Base-by-base conservation (phyloP, 2,888 invertebrate species). In the Sepiola atlantica region DNA sequence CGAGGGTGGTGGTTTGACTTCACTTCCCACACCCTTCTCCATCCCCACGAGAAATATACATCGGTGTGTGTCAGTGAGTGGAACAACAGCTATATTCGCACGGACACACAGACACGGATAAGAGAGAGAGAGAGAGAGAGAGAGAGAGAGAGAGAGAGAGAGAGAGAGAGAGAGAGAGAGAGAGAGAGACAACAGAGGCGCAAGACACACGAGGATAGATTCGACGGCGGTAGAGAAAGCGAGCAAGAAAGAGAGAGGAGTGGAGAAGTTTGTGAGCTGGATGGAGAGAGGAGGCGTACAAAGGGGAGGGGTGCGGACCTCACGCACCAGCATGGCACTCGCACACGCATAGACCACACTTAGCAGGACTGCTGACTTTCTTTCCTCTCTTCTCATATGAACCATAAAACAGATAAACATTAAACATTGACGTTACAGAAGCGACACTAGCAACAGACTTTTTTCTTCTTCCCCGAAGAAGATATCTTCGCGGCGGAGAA, bases 401-500 rank as follows among this genome's bases (percentile, higher is more conserved):
- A 77, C 77, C 77, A 77, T 77, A 77, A 77, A 77, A n/a, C 77
- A 77, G 16, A 77, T 77, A 77, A 77, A 77, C 77, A 77, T 77
- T 77, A 77, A 77, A 77, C 77, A 77, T 77, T 77, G 77, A 77
- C 32, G 77, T 77, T 77, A 77, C 77, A 77, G 77, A n/a, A 77
- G 77, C 77, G 77, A n/a, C 77, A 77, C n/a, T 77, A 77, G 77
- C 77, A 77, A 77, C 77, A 77, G 77, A 77, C 77, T 77, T 77
- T 32, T 77, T 77, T 32, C 77, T 77, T 45, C 45, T 45, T 45
- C 45, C n/a, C 45, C 45, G 45, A 45, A 45, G 77, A n/a, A n/a
- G 77, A 77, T 77, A n/a, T 77, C 77, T 77, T 77, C 77, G 77
- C 77, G 77, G 45, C 8, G 77, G 77, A 77, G 32, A 77, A 77